Evolutionary conservation across 2,113 vertebrate species (phyloP).

Genomic region (Ammodytes dubius): DNA sequence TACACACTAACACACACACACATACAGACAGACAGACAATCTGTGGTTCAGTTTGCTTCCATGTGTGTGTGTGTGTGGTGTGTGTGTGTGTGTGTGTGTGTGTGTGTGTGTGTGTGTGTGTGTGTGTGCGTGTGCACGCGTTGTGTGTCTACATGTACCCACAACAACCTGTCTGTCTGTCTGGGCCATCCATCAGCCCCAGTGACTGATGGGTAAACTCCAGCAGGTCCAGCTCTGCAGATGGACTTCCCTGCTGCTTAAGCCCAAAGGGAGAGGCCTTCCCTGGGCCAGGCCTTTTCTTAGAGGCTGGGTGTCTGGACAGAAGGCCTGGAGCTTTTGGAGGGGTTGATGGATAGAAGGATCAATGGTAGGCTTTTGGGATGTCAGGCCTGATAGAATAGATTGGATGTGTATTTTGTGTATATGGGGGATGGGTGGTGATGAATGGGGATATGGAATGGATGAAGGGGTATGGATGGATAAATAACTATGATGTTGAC

Average conservation of each 20-base stretch:
- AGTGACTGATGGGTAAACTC: slow-evolving; percentile 68
- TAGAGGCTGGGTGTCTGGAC: slow-evolving; percentile 59
- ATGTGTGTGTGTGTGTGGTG: slow-evolving; percentile 37
- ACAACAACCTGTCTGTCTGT: slow-evolving; percentile 44
- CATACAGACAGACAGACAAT: slow-evolving; percentile 35
- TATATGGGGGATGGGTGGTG: neutral
- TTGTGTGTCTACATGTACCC: slow-evolving; percentile 41
- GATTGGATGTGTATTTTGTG: slow-evolving; percentile 5
- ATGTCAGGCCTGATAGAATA: slow-evolving; percentile 33
- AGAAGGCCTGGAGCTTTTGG: slow-evolving; percentile 54
- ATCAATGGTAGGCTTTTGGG: slow-evolving; percentile 51
- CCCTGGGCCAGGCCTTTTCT: slow-evolving; percentile 33
- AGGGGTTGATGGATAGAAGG: slow-evolving; percentile 28
- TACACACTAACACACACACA: slow-evolving; percentile 15
- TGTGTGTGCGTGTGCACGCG: slow-evolving; percentile 29
- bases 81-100: slow-evolving; percentile 39
- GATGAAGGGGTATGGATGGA: neutral
- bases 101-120: slow-evolving; percentile 21
- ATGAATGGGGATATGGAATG: slow-evolving; percentile 17
- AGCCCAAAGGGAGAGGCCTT: slow-evolving; percentile 64
- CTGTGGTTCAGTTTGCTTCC: slow-evolving; percentile 46
- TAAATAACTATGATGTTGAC: slow-evolving; percentile 1
- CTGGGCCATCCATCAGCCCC: slow-evolving; percentile 61
- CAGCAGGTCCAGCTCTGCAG: slow-evolving; percentile 56
- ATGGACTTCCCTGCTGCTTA: slow-evolving; percentile 64